Evolutionary conservation across 64 coral and sea anemone genomes (phyloP).

Genomic region (Pocillopora damicornis): DNA sequence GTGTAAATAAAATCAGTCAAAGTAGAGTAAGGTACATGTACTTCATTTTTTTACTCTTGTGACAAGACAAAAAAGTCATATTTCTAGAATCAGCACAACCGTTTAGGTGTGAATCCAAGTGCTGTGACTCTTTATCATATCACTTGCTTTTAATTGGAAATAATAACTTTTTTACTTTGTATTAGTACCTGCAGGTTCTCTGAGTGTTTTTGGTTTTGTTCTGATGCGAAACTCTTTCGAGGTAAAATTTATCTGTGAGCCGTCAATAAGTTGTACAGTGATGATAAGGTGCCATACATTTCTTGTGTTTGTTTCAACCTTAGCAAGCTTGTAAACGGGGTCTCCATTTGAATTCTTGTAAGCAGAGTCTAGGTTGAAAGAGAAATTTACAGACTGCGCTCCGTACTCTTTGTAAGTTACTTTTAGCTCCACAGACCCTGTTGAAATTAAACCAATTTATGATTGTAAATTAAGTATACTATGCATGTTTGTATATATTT

Average conservation of each 20-base stretch:
- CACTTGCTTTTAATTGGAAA: background rate
- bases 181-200: background rate
- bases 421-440: conserved; percentile 59
- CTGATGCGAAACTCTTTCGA: conserved; percentile 76
- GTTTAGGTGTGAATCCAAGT: too few species aligned
- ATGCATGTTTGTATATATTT: too few species aligned
- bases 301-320: conserved; percentile 65
- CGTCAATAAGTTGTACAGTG: conserved; percentile 48
- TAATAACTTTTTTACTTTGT: background rate
- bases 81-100: too few species aligned
- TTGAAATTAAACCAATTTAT: background rate
- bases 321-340: conserved; percentile 66
- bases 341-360: conserved; percentile 64
- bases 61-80: too few species aligned
- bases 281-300: conserved; percentile 74
- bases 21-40: too few species aligned
- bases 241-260: conserved; percentile 17
- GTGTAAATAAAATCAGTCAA: background rate
- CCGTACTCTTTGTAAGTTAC: conserved; percentile 31
- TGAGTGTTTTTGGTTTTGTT: conserved; percentile 67
- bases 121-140: too few species aligned
- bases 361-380: conserved; percentile 76
- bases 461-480: background rate
- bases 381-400: conserved; percentile 38
- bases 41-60: too few species aligned